Base-by-base conservation (phyloP, 2,113 vertebrate species). In the Lagopus muta region DNA sequence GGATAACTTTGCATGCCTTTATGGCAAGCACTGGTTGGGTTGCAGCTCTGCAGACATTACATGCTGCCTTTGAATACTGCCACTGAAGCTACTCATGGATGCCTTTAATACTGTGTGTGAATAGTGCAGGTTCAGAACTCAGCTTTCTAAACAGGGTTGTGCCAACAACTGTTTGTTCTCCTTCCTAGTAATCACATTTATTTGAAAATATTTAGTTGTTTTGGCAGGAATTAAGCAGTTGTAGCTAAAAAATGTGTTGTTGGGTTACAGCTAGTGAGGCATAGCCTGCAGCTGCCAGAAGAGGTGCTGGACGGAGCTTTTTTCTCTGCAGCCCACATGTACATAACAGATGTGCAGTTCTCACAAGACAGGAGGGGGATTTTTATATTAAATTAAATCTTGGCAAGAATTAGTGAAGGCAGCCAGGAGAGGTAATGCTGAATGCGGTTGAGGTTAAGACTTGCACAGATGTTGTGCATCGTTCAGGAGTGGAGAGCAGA, bases 401-500 rank as follows among this genome's bases (percentile, higher is more conserved):
- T 8, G 25, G 32, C 43, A 40, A 64, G 58, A 21, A 40, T 60
- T 48, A 72, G 45, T n/a, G 73, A 66, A 74, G 48, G 52, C 79
- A 90, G 38, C 42, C 38, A 67, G 32, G 62, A 58, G 57, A 54
- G 78, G 22, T 0, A 0, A 14, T 1, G 28, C 38, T n/a, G n/a
- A n/a, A n/a, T n/a, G 0, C 0, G 66, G 19, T 18, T 77, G 0
- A 1, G 50, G 4, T 42, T 71, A 43, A 70, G 54, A 43, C 28
- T 77, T 55, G 48, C 11, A 13, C 3, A 19, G 36, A 32, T 0
- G 1, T 19, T 10, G 32, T 36, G 14, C 28, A 12, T 61, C 2
- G 0, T 2, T 24, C 0, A 0, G 4, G 25, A 57, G 32, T 0
- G 2, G 60, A 60, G 43, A 64, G 11, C 11, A 9, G 25, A 7